Evolutionary conservation across 2,113 vertebrate species (phyloP).

Genomic region (Tachysurus fulvidraco): DNA sequence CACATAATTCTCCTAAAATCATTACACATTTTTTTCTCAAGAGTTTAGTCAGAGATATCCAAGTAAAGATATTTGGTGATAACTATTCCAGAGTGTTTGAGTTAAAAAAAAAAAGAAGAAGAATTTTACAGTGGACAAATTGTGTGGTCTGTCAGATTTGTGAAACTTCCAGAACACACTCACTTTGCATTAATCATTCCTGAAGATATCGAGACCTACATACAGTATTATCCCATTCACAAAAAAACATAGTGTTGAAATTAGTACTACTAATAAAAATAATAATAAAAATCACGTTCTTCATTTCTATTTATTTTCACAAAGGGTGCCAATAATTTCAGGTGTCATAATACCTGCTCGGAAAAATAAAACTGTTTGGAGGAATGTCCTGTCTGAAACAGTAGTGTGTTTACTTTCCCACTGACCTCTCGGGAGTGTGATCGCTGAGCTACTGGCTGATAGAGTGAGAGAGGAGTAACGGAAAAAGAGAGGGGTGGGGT

Average conservation of each 20-base stretch:
- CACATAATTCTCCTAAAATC: neutral
- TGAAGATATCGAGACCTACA: neutral
- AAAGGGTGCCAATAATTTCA: slow-evolving; percentile 1
- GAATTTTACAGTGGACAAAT: neutral
- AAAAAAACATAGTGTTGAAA: neutral
- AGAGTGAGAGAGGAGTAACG: slow-evolving; percentile 26
- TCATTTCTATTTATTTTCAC: neutral
- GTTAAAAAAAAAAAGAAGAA: neutral
- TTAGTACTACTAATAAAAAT: neutral
- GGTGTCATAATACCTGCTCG: neutral
- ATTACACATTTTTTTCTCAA: neutral
- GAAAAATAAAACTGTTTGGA: slow-evolving; percentile 8
- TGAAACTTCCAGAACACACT: neutral
- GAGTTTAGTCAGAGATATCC: neutral
- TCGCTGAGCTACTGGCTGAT: slow-evolving; percentile 38
- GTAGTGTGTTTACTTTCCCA: slow-evolving; percentile 39
- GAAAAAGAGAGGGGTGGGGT: too few species aligned
- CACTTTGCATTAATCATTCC: neutral
- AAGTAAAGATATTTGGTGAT: neutral
- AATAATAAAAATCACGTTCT: neutral
- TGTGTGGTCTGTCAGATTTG: neutral
- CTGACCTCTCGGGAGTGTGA: slow-evolving; percentile 27
- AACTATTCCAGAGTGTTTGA: neutral
- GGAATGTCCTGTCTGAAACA: slow-evolving; percentile 27
- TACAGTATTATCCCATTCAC: neutral